Conservation (phyloP, 2,888 invertebrate species). For the Penaeus monodon region DNA sequence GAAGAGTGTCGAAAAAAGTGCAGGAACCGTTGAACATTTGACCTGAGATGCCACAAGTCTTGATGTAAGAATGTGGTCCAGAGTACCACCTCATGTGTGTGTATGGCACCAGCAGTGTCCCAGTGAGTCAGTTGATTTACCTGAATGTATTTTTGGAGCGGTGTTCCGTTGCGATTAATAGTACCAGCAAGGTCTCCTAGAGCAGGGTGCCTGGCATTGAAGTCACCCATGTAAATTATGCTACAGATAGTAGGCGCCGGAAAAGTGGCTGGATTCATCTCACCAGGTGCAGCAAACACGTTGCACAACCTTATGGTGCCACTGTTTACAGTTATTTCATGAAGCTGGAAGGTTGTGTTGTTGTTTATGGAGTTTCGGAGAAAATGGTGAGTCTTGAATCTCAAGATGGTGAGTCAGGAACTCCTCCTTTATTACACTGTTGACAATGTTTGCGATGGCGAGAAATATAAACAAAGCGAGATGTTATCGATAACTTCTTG, state of each 20-base stretch:
- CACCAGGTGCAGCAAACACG: no score
- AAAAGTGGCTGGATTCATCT: no score
- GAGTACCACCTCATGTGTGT: background rate
- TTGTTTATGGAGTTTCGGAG: no score
- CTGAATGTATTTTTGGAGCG: background rate
- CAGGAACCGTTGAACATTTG: no score
- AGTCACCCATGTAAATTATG: no score
- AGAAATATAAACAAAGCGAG: background rate
- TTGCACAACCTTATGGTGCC: no score
- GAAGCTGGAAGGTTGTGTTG: no score
- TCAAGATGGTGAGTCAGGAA: background rate
- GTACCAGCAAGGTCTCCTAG: background rate
- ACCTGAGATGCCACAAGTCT: no score
- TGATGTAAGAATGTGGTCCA: no score
- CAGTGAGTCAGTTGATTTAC: constrained; percentile 4
- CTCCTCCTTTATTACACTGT: background rate
- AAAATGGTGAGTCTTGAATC: background rate
- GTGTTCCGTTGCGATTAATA: background rate
- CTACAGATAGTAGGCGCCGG: no score
- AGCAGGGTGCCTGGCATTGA: background rate
- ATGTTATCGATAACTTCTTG: constrained; percentile 10
- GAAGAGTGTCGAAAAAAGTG: no score
- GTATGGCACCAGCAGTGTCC: background rate
- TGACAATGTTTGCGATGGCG: background rate
- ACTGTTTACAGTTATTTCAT: no score